Base-by-base conservation (phyloP, 2,888 invertebrate species). In the Chouioia cunea region DNA sequence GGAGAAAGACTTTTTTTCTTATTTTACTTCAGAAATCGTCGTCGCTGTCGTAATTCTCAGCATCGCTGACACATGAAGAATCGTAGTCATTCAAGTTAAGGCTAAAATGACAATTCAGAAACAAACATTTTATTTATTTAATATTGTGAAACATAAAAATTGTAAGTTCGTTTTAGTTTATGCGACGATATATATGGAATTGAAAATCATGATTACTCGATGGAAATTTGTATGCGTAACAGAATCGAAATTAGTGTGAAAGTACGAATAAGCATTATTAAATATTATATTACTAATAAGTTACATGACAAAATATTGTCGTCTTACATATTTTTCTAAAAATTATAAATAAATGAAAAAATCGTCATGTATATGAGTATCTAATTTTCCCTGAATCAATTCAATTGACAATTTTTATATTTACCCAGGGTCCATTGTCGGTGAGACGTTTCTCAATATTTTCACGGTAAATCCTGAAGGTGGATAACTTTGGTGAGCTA, bases 401-500 rank as follows among this genome's bases (percentile, higher is more conserved):
- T 4, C 4, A 23, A 15, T 50, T 53, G 12, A 23, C 16, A 64
- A 23, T 54, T 59, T 70, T 46, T 46, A 73, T 76, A 76, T 71
- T 74, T 73, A 56, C 71, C 75, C 70, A 62, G 46, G 65, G 74
- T 23, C 4, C 6, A 36, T 36, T 73, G 36, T 77, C 8, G 50
- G 23, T 12, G 12, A 46, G 14, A 3, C 54, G 15, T 43, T 70
- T 52, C 64, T 76, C 23, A 79, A 79, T 65, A 82, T 74, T 48
- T 76, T 76, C 54, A 81, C 50, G 4, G 80, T 70, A 20, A 82
- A 77, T 3, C 83, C 84, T 4, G 83, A 83, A 2, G 83, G 83
- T 18, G 83, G 83, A 64, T 82, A 77, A 68, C 77, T 79, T 72
- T 83, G 83, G 60, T 81, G 76, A 4, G 84, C 84, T 18, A 83